Conservation (phyloP, 2,797 vertebrate genomes). For the Xenops minutus region DNA sequence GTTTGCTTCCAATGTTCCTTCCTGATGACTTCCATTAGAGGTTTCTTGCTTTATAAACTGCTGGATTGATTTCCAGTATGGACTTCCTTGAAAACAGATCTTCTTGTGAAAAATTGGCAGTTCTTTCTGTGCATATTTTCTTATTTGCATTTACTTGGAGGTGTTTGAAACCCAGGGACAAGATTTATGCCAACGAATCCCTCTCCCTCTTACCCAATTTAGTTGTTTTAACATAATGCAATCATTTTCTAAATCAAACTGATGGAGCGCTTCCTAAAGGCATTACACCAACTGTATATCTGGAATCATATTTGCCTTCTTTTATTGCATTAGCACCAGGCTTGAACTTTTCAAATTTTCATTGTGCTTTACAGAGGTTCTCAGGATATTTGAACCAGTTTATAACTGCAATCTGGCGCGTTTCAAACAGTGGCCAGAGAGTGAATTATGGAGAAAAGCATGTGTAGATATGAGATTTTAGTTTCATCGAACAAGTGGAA, state of each 20-base stretch:
- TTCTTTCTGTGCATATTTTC: constrained; percentile 21
- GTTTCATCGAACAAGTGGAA: not conserved
- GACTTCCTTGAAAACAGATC: constrained; percentile 27
- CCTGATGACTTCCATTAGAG: not conserved
- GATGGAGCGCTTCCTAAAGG: constrained; percentile 59
- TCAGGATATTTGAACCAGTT: constrained; percentile 27
- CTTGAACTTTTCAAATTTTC: constrained; percentile 61
- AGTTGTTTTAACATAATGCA: constrained; percentile 61
- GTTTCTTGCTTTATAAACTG: constrained; percentile 38
- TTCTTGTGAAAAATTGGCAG: not conserved
- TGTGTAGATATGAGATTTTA: not conserved
- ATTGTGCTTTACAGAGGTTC: constrained; percentile 50
- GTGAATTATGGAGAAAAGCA: not conserved
- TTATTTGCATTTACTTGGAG: constrained; percentile 45
- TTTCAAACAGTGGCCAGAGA: not conserved
- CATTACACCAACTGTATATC: constrained; percentile 61
- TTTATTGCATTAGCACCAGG: constrained; percentile 65
- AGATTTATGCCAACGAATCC: constrained; percentile 58
- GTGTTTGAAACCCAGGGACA: constrained; percentile 11
- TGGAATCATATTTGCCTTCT: constrained; percentile 59
- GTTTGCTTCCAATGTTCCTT: not conserved
- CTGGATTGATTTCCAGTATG: constrained; percentile 32
- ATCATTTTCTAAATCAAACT: constrained; percentile 66
- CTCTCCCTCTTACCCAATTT: constrained; percentile 53
- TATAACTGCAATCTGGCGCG: not conserved